Evolutionary conservation across 2,888 invertebrate species (phyloP).

Genomic region (Drosophila mulleri): DNA sequence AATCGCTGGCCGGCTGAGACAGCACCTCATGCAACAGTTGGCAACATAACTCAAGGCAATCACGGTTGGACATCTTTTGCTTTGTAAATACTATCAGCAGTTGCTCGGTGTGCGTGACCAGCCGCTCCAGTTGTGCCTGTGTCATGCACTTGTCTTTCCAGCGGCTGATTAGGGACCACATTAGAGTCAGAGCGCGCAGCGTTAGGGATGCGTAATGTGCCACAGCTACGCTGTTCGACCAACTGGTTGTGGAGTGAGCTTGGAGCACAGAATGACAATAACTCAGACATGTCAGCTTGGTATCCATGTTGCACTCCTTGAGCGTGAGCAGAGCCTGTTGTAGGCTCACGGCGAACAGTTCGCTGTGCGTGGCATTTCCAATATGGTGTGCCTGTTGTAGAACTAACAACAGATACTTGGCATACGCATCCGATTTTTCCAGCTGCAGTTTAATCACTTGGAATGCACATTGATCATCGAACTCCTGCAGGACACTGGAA

Average conservation of each 20-base stretch:
- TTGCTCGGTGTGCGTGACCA: slow-evolving; percentile 42
- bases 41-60: slow-evolving; percentile 26
- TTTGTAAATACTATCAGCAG: slow-evolving; percentile 43
- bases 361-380: slow-evolving; percentile 68
- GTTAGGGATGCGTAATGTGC: slow-evolving; percentile 54
- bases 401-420: slow-evolving; percentile 68
- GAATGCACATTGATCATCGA: slow-evolving; percentile 67
- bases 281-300: slow-evolving; percentile 72
- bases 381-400: slow-evolving; percentile 68
- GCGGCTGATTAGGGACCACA: slow-evolving; percentile 68
- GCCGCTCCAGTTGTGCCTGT: slow-evolving; percentile 39
- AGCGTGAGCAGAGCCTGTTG: slow-evolving; percentile 64
- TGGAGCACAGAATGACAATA: slow-evolving; percentile 69
- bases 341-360: slow-evolving; percentile 65
- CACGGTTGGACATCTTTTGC: slow-evolving; percentile 6
- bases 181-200: slow-evolving; percentile 58
- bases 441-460: slow-evolving; percentile 58
- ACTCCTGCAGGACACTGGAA: slow-evolving; percentile 61
- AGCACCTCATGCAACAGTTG: slow-evolving; percentile 59
- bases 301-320: slow-evolving; percentile 71
- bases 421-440: slow-evolving; percentile 57
- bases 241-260: slow-evolving; percentile 33
- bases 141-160: slow-evolving; percentile 71
- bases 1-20: not conserved
- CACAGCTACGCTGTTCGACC: slow-evolving; percentile 33